Conservation (phyloP, 2,888 invertebrate genomes). For the Sylvicola cinctus region DNA sequence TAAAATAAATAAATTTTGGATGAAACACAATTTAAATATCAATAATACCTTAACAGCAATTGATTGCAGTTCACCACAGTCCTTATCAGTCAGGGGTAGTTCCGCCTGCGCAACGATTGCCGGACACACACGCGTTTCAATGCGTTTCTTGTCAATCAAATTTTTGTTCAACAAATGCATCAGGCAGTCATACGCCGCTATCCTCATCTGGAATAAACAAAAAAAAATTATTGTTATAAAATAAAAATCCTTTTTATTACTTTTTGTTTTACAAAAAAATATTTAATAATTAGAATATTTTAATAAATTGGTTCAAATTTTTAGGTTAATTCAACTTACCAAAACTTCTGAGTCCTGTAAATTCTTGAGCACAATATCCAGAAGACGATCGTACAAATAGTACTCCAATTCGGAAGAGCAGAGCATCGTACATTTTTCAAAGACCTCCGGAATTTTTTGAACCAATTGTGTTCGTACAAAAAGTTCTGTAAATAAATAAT, state of each 20-base stretch:
- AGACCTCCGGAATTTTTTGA: conserved; percentile 3
- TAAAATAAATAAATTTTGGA: too few relatives aligned
- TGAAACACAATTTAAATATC: background rate
- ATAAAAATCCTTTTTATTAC: background rate
- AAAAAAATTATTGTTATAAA: background rate
- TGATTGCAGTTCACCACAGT: too few relatives aligned
- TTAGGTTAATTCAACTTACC: background rate
- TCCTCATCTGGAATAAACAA: conserved; percentile 3
- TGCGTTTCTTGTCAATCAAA: background rate
- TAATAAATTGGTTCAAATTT: background rate
- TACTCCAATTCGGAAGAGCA: conserved; percentile 3
- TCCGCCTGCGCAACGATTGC: conserved; percentile 1
- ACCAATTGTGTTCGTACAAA: conserved; percentile 3
- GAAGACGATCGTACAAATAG: conserved; percentile 3
- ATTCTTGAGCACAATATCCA: conserved; percentile 3
- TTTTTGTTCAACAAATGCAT: conserved; percentile 2
- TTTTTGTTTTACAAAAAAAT: too few relatives aligned
- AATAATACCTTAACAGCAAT: background rate
- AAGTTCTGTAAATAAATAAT: conserved; percentile 1
- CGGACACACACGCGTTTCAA: conserved; percentile 3
- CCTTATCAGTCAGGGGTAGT: too few relatives aligned
- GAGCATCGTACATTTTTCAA: conserved; percentile 3
- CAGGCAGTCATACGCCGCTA: background rate
- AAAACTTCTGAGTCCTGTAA: conserved; percentile 3
- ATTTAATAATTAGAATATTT: too few relatives aligned